These are phyloP conservation scores for Parauchenoglanis ngamensis DNA, from an alignment of 2,797 vertebrate genomes.

Conservation along the genomic window DNA sequence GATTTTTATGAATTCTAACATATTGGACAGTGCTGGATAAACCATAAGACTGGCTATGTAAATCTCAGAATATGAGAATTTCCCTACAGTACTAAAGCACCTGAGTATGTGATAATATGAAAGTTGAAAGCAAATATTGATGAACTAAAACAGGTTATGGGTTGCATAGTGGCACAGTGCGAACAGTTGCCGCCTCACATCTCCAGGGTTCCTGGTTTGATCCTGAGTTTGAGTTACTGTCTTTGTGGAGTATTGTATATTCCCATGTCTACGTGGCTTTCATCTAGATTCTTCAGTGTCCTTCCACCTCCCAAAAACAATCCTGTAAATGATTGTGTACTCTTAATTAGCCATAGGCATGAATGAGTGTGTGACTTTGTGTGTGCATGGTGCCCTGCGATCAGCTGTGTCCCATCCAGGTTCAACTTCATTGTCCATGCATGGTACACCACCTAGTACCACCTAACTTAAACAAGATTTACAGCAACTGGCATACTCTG, in stretches of 20 bases:
- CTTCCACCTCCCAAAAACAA: not conserved
- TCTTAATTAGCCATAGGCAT: not conserved
- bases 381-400: not conserved
- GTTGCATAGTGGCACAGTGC: not conserved
- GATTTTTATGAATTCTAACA: not conserved
- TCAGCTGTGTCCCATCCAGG: not conserved
- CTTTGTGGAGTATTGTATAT: not conserved
- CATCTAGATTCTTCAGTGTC: not conserved
- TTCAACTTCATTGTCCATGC: not conserved
- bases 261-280: not conserved
- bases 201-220: not conserved
- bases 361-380: not conserved
- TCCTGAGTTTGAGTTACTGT: not conserved
- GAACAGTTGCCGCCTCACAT: not conserved
- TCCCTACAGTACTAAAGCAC: not conserved
- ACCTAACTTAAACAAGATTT: not conserved
- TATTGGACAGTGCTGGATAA: not conserved
- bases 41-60: not conserved
- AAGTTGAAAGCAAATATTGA: not conserved
- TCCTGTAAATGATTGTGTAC: not conserved
- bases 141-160: not conserved
- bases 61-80: not conserved
- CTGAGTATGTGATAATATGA: not conserved
- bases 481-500: not conserved
- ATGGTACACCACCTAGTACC: not conserved